Conservation (phyloP, 2,113 vertebrate species). For the Poecile atricapillus region DNA sequence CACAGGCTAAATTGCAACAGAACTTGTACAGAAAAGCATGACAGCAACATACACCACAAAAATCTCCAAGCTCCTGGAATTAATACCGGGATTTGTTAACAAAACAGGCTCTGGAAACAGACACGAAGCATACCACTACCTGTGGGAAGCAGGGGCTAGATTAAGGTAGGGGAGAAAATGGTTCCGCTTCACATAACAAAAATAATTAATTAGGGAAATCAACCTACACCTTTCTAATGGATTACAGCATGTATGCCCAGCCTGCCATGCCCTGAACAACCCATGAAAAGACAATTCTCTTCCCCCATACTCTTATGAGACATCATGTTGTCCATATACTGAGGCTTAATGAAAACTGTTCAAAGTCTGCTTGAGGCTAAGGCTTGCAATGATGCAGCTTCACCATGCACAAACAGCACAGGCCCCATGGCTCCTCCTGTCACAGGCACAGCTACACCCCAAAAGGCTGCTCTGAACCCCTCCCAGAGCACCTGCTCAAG, state of each 20-base stretch:
- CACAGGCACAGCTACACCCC: neutral
- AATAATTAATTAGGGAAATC: neutral
- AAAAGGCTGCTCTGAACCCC: neutral
- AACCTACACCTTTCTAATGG: neutral
- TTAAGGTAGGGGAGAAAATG: neutral
- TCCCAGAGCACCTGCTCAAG: neutral
- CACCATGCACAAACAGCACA: neutral
- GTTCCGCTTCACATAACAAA: neutral
- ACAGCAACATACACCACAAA: neutral
- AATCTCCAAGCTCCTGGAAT: neutral
- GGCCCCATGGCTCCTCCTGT: neutral
- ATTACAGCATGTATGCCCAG: neutral
- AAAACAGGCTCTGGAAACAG: neutral
- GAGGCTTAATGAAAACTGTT: neutral
- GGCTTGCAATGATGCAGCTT: neutral
- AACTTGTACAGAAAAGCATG: neutral
- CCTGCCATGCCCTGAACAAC: neutral
- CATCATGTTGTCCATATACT: neutral
- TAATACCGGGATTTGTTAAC: neutral
- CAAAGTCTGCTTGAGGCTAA: neutral
- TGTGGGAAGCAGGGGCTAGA: neutral
- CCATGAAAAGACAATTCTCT: neutral
- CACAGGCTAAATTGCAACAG: neutral
- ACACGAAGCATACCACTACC: neutral
- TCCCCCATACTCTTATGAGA: neutral